phyloP scores from a whole-genome alignment of 2,888 invertebrate genomes.

The Drosophila suboccidentalis region DNA sequence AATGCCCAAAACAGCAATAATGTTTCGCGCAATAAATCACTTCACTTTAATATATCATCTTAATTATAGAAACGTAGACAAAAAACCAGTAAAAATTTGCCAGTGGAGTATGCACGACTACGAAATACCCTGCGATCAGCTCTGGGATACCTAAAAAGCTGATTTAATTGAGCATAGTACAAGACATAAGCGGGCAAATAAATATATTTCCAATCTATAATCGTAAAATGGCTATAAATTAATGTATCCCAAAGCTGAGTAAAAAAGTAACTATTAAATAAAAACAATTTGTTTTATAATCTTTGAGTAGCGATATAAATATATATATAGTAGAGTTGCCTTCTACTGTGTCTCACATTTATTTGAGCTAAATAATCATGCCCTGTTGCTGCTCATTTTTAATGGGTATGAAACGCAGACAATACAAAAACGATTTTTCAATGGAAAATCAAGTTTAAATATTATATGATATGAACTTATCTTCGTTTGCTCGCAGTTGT shows the following conservation, averaged over 20 bases:
- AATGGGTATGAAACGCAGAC: background rate
- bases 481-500: too few relatives aligned
- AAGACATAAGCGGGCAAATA: background rate
- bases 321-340: background rate
- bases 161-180: background rate
- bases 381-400: background rate
- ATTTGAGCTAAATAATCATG: background rate
- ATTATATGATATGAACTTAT: background rate
- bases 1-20: slow-evolving; percentile 31
- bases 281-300: too few relatives aligned
- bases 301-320: too few relatives aligned
- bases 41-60: slow-evolving; percentile 54
- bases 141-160: too few relatives aligned
- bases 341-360: background rate
- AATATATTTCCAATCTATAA: too few relatives aligned
- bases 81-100: background rate
- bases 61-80: slow-evolving; percentile 47
- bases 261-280: too few relatives aligned
- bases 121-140: background rate
- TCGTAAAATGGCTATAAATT: too few relatives aligned
- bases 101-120: background rate
- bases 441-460: slow-evolving; percentile 20
- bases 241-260: too few relatives aligned
- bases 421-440: slow-evolving; percentile 12
- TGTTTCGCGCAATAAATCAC: slow-evolving; percentile 65